Percentiles rank a stretch among this genome's conserved stretches.
These are phyloP conservation scores for Motacilla tschutschensis DNA, from an alignment of 2,113 vertebrate genomes.

Conservation along the genomic window DNA sequence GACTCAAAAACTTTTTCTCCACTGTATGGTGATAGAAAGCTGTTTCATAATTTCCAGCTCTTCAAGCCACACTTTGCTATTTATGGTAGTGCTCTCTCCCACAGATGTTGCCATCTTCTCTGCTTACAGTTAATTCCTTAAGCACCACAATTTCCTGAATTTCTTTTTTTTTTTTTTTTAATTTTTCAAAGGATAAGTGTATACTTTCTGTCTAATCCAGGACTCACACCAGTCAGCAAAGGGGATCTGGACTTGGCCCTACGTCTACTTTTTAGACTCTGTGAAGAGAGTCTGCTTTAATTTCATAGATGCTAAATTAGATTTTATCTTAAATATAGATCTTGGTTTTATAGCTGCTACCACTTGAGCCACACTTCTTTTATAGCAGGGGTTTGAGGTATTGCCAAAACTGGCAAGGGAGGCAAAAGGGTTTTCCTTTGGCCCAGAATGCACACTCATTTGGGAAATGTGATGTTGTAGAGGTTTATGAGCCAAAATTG, in stretches of 20 bases:
- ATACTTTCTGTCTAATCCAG: not conserved
- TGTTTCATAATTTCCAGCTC: not conserved
- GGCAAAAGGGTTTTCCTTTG: not conserved
- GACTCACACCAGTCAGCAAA: not conserved
- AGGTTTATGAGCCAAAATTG: not conserved
- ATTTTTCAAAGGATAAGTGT: not conserved
- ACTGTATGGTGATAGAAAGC: not conserved
- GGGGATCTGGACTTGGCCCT: not conserved
- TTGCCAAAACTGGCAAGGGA: not conserved
- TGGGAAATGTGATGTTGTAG: not conserved
- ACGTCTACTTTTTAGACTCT: not conserved
- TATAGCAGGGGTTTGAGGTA: not conserved
- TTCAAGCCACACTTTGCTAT: not conserved
- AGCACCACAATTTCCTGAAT: not conserved
- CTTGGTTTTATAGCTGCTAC: not conserved
- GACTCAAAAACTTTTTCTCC: not conserved
- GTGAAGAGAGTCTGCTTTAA: not conserved
- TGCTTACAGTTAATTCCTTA: not conserved
- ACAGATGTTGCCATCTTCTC: not conserved
- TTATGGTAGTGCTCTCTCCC: not conserved
- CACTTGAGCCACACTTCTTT: not conserved
- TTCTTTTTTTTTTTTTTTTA: no score
- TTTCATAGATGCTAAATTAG: not conserved
- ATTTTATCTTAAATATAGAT: not conserved
- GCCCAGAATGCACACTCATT: accelerated